Evolutionary conservation across 2,113 vertebrate genomes (phyloP), one percentile per base, ranked within the genome.

Genomic region (Chaetorhynchus papuensis): DNA sequence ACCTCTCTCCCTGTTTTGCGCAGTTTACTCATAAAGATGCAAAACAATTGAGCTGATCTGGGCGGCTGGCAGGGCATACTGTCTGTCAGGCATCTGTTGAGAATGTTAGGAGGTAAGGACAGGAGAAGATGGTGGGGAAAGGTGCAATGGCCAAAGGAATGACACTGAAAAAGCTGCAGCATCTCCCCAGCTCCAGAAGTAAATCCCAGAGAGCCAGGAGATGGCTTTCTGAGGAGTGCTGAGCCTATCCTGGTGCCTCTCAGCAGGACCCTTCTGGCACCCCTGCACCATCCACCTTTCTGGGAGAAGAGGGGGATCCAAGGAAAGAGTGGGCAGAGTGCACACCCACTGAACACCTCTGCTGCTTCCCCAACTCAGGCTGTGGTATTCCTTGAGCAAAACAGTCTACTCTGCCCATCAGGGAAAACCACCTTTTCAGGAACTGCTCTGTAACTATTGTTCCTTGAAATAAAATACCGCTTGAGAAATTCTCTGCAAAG

Each of bases 31-130:
- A 49, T 7, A 74, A 47, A 21, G 50, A 70, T 42, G 27, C 30
- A 61, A 26, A 92, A 42, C n/a, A 41, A 1, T 18, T n/a, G 54
- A 61, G 50, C 26, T 70, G n/a, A 22, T 57, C 4, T 57, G 44
- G 14, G 71, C 69, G 68, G 22, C 50, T 65, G 60, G 7, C 54
- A 49, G 83, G 24, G 10, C 37, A 37, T 3, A 2, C 27, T 64
- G 37, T 42, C 31, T 50, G 49, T 35, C n/a, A 68, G 31, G 63
- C n/a, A 17, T 54, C 15, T 80, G 17, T 42, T 71, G 57, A 61
- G 57, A 79, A 27, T 0, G 1, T 61, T n/a, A 18, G 59, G 76
- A 83, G 45, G 30, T 1, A 2, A 1, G 5, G 24, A 7, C 30
- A 41, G 65, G 37, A 77, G 41, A 49, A 77, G 28, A 15, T 80